Evolutionary conservation across 2,113 vertebrate species (phyloP), one percentile per base, ranked within the genome.

Genomic region (Charina bottae): DNA sequence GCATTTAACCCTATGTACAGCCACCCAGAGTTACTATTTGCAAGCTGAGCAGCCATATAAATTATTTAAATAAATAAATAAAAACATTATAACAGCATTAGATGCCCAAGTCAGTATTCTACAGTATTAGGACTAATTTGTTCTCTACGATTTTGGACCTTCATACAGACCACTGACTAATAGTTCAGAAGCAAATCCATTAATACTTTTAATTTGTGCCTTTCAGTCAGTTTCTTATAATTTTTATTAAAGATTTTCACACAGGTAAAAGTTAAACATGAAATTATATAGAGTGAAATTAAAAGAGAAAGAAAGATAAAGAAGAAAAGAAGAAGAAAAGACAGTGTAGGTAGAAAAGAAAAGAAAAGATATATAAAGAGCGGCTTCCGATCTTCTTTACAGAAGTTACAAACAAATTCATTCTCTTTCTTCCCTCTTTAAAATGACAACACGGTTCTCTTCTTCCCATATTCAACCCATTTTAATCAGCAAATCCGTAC

Each of bases 41-140:
- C n/a, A 72, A 72, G n/a, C 33, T 17, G 68, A 33, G 68, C 33
- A 33, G 33, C 33, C n/a, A 33, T 72, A 33, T 72, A 72, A 33
- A 72, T 6, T 33, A 72, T 17, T 72, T 72, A 72, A 72, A 72
- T 72, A 33, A 72, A 2, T 83, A 86, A 55, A 3, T 0, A 56
- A 92, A 91, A 90, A 90, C 93, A 90, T n/a, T n/a, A n/a, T 64
- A 92, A 68, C 92, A 94, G 59, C 33, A 90, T 89, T 90, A 9
- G 1, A 8, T 89, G 60, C 58, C 10, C 0, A 1, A 93, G 53
- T 6, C 85, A 78, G 84, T 87, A 92, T 89, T 89, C 49, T 8
- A 0, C 1, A 0, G 55, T 53, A 42, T 85, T 84, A 46, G 23
- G 72, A n/a, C 7, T 55, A 68, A 90, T 83, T 94, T 92, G 90